These are phyloP conservation scores for Leptothorax acervorum DNA, from an alignment of 2,888 invertebrate genomes.

Conservation along the genomic window DNA sequence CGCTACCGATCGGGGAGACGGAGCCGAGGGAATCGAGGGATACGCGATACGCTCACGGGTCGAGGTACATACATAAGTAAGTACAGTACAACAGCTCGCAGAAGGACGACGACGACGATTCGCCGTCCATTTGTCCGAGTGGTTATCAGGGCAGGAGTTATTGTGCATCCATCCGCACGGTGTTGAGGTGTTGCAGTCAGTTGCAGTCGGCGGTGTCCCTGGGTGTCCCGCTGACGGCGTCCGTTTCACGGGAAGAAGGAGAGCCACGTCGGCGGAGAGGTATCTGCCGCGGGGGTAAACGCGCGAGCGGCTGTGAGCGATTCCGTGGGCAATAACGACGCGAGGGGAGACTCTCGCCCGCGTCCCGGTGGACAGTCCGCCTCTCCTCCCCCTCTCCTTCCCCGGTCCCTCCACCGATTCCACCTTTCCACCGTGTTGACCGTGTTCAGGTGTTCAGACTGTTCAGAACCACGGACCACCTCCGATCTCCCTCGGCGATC, in stretches of 20 bases:
- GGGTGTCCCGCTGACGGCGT: slow-evolving; percentile 72
- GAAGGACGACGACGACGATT: slow-evolving; percentile 25
- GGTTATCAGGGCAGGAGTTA: slow-evolving; percentile 69
- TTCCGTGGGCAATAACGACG: not conserved
- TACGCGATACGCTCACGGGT: too few species aligned
- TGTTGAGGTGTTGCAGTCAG: slow-evolving; percentile 68
- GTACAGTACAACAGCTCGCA: too few species aligned
- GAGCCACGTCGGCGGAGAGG: slow-evolving; percentile 55
- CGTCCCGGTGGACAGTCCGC: not conserved
- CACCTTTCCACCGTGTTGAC: not conserved
- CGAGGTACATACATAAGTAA: too few species aligned
- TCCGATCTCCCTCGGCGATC: slow-evolving; percentile 39
- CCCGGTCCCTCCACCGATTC: not conserved
- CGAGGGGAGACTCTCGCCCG: not conserved
- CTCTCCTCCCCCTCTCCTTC: not conserved
- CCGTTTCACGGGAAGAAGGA: slow-evolving; percentile 63
- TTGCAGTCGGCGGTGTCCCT: slow-evolving; percentile 57
- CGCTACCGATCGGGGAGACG: too few species aligned
- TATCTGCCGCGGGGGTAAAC: slow-evolving; percentile 43
- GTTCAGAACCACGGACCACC: not conserved
- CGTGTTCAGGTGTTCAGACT: slow-evolving; percentile 47
- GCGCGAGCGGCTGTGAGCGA: not conserved
- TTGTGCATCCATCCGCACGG: slow-evolving; percentile 36
- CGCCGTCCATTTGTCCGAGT: slow-evolving; percentile 68
- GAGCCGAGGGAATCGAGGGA: too few species aligned